Evolutionary conservation across 2,797 vertebrate species (phyloP).

Genomic region (Leptoclinus maculatus): DNA sequence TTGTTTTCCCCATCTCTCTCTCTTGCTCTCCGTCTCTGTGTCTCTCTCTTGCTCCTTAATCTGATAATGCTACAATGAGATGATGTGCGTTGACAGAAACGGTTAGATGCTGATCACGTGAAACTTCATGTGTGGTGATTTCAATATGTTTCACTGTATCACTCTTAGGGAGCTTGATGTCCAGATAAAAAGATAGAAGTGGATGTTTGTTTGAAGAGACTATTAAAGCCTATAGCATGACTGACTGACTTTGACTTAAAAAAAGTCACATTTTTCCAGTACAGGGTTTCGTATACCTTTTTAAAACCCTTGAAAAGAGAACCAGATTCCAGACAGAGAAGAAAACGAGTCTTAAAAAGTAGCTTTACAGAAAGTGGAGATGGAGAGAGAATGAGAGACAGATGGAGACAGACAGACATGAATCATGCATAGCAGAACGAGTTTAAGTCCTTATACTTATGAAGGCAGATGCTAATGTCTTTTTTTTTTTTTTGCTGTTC

Average conservation of each 20-base stretch:
- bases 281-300: neutral
- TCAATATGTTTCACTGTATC: neutral
- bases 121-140: constrained; percentile 38
- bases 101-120: constrained; percentile 37
- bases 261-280: neutral
- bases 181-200: neutral
- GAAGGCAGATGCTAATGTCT: constrained; percentile 14
- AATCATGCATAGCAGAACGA: constrained; percentile 36
- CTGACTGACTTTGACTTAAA: neutral
- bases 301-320: neutral
- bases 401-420: constrained; percentile 41
- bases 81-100: constrained; percentile 48
- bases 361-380: neutral
- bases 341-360: neutral
- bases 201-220: neutral
- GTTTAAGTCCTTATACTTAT: constrained; percentile 14
- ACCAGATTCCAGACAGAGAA: neutral
- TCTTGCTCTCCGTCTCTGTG: neutral
- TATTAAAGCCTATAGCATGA: neutral
- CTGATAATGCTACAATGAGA: constrained; percentile 40
- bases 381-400: constrained; percentile 15
- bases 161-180: neutral
- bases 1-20: constrained; percentile 14
- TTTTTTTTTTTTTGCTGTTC: constrained; percentile 1
- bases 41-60: constrained; percentile 34